Base-by-base conservation (phyloP, 2,888 invertebrate genomes). In the Galerucella calmariensis region DNA sequence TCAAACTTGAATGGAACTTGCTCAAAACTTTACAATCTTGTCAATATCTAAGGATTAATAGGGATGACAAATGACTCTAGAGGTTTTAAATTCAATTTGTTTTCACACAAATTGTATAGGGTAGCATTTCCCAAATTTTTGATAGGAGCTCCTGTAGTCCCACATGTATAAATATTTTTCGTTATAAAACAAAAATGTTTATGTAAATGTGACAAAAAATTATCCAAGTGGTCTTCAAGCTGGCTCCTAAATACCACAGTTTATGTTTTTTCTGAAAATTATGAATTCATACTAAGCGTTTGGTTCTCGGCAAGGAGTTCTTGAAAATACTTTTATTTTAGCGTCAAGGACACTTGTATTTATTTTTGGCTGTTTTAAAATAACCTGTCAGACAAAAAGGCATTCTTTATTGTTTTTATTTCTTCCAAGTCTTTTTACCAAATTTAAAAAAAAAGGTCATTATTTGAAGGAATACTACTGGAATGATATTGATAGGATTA, bases 331-430 rank as follows among this genome's bases (percentile, higher is more conserved):
- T 56, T 56, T 20, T 56, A 56, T 20, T 56, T 56, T 56, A 56
- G 56, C 16, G 9, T 56, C 56, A 56, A 56, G 56, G 56, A 56
- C 56, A 56, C 9, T 56, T 56, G 56, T 56, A 56, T 20, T 20
- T 56, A 56, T 56, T 56, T 56, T 20, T 56, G 56, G 56, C 56
- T 20, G 20, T 20, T 56, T 56, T 56, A 56, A 56, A 56, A 56
- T 56, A 56, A 56, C 56, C 2, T 20, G 56, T 10, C 56, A 10
- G 20, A 56, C 16, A 56, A 56, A 56, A 53, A 56, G 56, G 16
- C 56, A 56, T 56, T 56, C 20, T 56, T 56, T 16, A 16, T 56
- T 20, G 56, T 56, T 10, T 56, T 16, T 10, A 56, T 56, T 56
- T 51, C 51, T 4, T 14, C n/a, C 14, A 51, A 51, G 51, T 14